A percentile compares a stretch with the other conserved stretches of the same genome.
phyloP scores from a whole-genome alignment of 2,888 invertebrate genomes.

The Scaptomyza tumidula region DNA sequence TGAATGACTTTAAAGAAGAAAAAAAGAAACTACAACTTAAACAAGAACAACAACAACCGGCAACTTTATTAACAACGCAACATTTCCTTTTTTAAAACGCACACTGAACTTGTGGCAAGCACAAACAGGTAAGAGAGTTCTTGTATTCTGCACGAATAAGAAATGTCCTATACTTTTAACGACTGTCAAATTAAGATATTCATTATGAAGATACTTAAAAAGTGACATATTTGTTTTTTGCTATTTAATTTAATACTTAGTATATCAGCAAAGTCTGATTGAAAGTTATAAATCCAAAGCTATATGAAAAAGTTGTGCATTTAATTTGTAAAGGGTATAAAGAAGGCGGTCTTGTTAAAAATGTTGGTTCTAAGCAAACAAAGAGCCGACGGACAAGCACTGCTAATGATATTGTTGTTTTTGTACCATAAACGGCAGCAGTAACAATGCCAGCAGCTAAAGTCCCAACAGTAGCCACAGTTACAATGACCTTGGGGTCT shows the following conservation, averaged over 20 bases:
- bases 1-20: constrained; percentile 6
- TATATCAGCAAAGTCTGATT: not conserved
- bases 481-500: constrained; percentile 73
- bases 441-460: constrained; percentile 12
- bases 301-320: not conserved
- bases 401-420: constrained; percentile 52
- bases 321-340: constrained; percentile 28
- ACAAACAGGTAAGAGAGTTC: constrained; percentile 15
- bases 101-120: constrained; percentile 40
- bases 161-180: constrained; percentile 8
- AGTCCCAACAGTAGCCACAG: constrained; percentile 42
- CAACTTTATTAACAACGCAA: constrained; percentile 31
- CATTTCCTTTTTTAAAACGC: constrained; percentile 36
- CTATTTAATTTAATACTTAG: not conserved
- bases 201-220: no score
- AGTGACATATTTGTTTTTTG: no score
- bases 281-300: not conserved
- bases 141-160: not conserved
- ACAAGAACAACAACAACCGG: constrained; percentile 8
- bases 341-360: constrained; percentile 45
- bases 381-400: constrained; percentile 35
- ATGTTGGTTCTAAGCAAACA: constrained; percentile 34
- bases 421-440: constrained; percentile 52
- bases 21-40: constrained; percentile 4
- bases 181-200: no score